phyloP scores from a whole-genome alignment of 2,888 invertebrate genomes.

The Bhutanitis thaidina region DNA sequence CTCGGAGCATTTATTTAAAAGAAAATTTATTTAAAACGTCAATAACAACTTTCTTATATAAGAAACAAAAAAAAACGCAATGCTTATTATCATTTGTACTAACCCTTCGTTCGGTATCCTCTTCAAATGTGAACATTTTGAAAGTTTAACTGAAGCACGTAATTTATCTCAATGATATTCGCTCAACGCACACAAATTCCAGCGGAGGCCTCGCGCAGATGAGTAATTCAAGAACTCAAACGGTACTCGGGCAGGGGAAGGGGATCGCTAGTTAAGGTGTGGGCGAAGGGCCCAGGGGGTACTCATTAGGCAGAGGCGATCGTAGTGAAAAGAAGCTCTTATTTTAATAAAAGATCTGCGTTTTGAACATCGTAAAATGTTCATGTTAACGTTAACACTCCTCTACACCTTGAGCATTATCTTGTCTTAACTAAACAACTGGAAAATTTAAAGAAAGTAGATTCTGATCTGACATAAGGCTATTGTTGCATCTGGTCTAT shows the following conservation, averaged over 20 bases:
- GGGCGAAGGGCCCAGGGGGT: not conserved
- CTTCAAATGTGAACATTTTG: not conserved
- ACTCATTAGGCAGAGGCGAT: not conserved
- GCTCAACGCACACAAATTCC: constrained; percentile 4
- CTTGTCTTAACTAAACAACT: too few species aligned
- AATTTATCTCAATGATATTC: not conserved
- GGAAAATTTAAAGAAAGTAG: too few species aligned
- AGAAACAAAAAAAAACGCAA: not conserved
- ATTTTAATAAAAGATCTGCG: too few species aligned
- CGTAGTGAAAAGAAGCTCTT: too few species aligned
- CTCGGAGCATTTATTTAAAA: too few species aligned
- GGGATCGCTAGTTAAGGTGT: not conserved
- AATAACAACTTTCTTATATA: not conserved
- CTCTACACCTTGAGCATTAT: too few species aligned
- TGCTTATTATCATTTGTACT: too few species aligned
- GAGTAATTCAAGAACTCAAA: constrained; percentile 7
- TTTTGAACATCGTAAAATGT: too few species aligned
- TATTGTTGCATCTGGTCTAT: too few species aligned
- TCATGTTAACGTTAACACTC: too few species aligned
- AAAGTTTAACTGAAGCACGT: constrained; percentile 8
- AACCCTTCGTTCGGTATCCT: not conserved
- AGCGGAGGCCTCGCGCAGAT: constrained; percentile 4
- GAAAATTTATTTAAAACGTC: too few species aligned
- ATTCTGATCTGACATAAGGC: too few species aligned
- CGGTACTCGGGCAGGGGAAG: constrained; percentile 1